Conservation (phyloP, 2,888 invertebrate genomes). For the Crepidodera aurea region DNA sequence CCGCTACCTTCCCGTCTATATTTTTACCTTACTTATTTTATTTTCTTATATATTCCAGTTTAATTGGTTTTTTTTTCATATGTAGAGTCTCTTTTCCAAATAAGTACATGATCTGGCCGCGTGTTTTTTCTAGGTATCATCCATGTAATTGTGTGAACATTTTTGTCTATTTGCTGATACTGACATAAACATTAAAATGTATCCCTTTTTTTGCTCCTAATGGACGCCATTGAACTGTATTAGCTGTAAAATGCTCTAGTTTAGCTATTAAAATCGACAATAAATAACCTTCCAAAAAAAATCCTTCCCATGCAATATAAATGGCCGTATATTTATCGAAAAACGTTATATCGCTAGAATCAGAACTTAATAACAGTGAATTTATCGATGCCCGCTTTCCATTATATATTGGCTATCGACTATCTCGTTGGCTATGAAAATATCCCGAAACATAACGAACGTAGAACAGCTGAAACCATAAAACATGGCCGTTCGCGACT, state of each 20-base stretch:
- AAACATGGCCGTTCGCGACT: conserved; percentile 1
- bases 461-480: conserved; percentile 6
- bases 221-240: neutral
- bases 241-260: neutral
- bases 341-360: conserved; percentile 26
- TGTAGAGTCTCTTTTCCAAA: no score
- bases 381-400: conserved; percentile 18
- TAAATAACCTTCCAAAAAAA: conserved; percentile 6
- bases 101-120: no score
- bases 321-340: conserved; percentile 23
- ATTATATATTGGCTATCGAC: conserved; percentile 21
- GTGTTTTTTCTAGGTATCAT: no score
- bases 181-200: no score
- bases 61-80: no score
- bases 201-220: no score
- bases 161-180: no score
- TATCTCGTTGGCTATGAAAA: conserved; percentile 10
- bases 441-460: conserved; percentile 14
- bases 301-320: conserved; percentile 10
- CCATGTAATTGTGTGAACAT: no score
- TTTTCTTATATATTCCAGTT: no score
- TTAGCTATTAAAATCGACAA: conserved; percentile 10
- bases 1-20: no score
- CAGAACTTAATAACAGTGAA: conserved; percentile 25
- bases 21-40: no score